Evolutionary conservation across 2,113 vertebrate genomes (phyloP), one percentile per base, ranked within the genome.

Genomic region (Pica pica): DNA sequence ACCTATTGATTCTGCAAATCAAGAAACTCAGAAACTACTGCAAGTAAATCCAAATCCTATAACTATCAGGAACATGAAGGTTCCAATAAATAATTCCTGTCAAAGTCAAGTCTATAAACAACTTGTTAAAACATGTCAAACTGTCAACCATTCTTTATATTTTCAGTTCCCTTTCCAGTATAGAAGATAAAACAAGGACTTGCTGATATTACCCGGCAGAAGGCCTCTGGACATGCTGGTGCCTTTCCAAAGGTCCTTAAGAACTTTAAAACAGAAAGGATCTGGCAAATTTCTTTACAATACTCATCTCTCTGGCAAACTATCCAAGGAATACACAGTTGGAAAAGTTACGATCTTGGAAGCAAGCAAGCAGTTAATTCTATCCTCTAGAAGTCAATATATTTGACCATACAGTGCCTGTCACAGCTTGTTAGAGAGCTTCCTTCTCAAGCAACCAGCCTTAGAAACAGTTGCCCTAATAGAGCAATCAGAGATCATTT

Each of bases 41-140:
- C 44, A 92, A 90, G 83, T 86, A 88, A 93, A 94, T 86, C 70
- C 79, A 92, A 95, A 90, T 73, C 53, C 63, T 89, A 88, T 83
- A 92, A 94, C 85, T 85, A 93, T 56, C 31, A 73, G 44, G 76
- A 92, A 94, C 24, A 24, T 23, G 41, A 90, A 76, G 19, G 63
- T 80, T 93, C 53, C 46, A 88, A 37, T 90, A 96, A 96, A 90
- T 80, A 93, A 83, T 65, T 88, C 24, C 46, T 65, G 83, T 69
- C 83, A 90, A 90, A 86, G 55, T 37, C 53, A 80, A 61, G 31
- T 80, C 71, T 76, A 94, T 92, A 88, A 94, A 91, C 76, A 89
- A 91, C 76, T 83, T 90, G 46, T 44, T 93, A 83, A 95, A 92
- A 80, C 37, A 90, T 42, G 91, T 61, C 86, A 95, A 83, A 73